A percentile compares a stretch with the other conserved stretches of the same genome.
These are phyloP conservation scores for Ennomos erosarius DNA, from an alignment of 2,888 invertebrate species.

Conservation along the genomic window DNA sequence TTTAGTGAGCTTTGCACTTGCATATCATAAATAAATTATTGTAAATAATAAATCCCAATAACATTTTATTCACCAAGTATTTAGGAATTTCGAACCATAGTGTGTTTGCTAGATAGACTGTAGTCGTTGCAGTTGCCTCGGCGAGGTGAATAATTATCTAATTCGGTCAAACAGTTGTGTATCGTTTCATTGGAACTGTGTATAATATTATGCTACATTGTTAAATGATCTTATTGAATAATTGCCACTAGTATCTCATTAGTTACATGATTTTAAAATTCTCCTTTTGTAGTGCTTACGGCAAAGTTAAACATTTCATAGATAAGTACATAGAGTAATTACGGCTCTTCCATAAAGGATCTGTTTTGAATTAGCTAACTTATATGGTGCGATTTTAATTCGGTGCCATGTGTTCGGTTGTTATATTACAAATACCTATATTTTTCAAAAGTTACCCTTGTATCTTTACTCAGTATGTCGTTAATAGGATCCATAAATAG, in stretches of 20 bases:
- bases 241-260: constrained; percentile 39
- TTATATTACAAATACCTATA: constrained; percentile 71
- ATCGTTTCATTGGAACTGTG: constrained; percentile 11
- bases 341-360: constrained; percentile 45
- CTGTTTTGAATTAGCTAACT: constrained; percentile 55
- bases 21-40: constrained; percentile 76
- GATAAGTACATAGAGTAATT: constrained; percentile 41
- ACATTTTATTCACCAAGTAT: constrained; percentile 56
- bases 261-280: constrained; percentile 40
- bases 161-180: constrained; percentile 20
- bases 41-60: constrained; percentile 72
- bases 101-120: constrained; percentile 41
- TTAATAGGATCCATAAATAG: constrained; percentile 44
- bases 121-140: constrained; percentile 32
- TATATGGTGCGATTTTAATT: constrained; percentile 73
- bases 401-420: constrained; percentile 83
- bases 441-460: constrained; percentile 74
- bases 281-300: constrained; percentile 40
- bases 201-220: constrained; percentile 25
- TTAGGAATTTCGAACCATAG: constrained; percentile 40
- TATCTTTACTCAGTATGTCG: constrained; percentile 50
- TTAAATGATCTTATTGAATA: constrained; percentile 35
- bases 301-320: constrained; percentile 32
- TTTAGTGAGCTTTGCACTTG: constrained; percentile 86
- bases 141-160: constrained; percentile 26